phyloP scores from a whole-genome alignment of 1,140 invertebrate genomes.

The Andrena cerasifolii region DNA sequence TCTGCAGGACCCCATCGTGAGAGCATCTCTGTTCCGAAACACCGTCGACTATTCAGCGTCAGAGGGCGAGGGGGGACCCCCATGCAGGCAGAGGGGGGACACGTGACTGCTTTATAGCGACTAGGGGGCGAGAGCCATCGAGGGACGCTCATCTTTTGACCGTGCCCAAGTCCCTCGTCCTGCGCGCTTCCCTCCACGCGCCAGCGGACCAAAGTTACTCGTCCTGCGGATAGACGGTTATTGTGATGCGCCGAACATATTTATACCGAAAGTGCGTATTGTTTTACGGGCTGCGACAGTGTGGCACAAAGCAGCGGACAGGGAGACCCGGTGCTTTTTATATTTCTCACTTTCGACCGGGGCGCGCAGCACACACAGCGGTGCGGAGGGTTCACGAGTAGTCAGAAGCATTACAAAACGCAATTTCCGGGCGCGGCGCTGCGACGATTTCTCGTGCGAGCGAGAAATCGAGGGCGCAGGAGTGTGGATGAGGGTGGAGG shows the following conservation, averaged over 20 bases:
- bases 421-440: slow-evolving; percentile 68
- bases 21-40: slow-evolving; percentile 74
- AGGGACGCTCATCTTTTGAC: slow-evolving; percentile 71
- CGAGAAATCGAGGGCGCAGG: too few relatives aligned
- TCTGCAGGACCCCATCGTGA: slow-evolving; percentile 71
- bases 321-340: slow-evolving; percentile 51
- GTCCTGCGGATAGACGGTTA: slow-evolving; percentile 47
- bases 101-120: slow-evolving; percentile 76
- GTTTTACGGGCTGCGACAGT: slow-evolving; percentile 65
- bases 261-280: slow-evolving; percentile 69
- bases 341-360: slow-evolving; percentile 58
- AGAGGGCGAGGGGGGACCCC: slow-evolving; percentile 46
- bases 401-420: slow-evolving; percentile 71
- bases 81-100: slow-evolving; percentile 60
- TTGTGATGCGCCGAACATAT: slow-evolving; percentile 71
- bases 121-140: slow-evolving; percentile 52
- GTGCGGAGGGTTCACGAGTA: background rate
- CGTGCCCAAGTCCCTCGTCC: slow-evolving; percentile 31
- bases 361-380: background rate
- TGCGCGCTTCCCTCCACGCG: background rate
- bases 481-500: slow-evolving; percentile 36
- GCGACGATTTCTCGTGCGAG: slow-evolving; percentile 51
- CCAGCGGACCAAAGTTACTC: slow-evolving; percentile 66
- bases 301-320: slow-evolving; percentile 53
- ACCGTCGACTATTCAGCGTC: slow-evolving; percentile 60